Evolutionary conservation across 1,140 invertebrate genomes (phyloP), one percentile per base, ranked within the genome.

Genomic region (Zaprionus camerounensis): DNA sequence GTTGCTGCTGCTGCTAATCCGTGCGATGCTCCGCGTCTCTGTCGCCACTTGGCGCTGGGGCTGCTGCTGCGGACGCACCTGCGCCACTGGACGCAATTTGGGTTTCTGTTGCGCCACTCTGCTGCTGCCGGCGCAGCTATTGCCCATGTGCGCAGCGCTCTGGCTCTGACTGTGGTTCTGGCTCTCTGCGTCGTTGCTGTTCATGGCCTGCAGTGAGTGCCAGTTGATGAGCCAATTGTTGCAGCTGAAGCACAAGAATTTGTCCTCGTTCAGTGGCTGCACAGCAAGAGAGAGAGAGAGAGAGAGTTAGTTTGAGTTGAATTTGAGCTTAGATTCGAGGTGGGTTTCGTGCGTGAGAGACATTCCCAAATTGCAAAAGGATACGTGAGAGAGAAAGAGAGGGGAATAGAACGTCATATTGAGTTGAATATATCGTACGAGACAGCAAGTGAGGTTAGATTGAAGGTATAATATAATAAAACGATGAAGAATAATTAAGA

Each of bases 141-240:
- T 88, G 63, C 92, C 87, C 78, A 92, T 75, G 57, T 91, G 91
- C 17, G 86, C 86, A 6, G 86, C 84, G 59, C 91, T 92, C 44
- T 75, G 72, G 17, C 72, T 74, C 9, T 51, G 67, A 24, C 67
- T 72, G n/a, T 83, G 83, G 26, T 84, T 88, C 46, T 83, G 46
- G 3, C 17, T 68, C 13, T 92, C 91, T 5, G 90, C 87, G 64
- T 92, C 91, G 51, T 92, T 92, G 74, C 91, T 92, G 66, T 92
- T 92, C 9, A 90, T 59, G 24, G 90, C 82, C 59, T 92, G 92
- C 70, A 93, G 67, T 44, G 92, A 92, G 36, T 93, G 91, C 92
- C 92, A 93, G 55, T 93, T 93, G 66, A 93, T 92, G 5, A 93
- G 76, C 92, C 92, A 93, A 63, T 93, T 93, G 72, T 93, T 93